Evolutionary conservation across 2,797 vertebrate species (phyloP).

Genomic region (Sebastes umbrosus): DNA sequence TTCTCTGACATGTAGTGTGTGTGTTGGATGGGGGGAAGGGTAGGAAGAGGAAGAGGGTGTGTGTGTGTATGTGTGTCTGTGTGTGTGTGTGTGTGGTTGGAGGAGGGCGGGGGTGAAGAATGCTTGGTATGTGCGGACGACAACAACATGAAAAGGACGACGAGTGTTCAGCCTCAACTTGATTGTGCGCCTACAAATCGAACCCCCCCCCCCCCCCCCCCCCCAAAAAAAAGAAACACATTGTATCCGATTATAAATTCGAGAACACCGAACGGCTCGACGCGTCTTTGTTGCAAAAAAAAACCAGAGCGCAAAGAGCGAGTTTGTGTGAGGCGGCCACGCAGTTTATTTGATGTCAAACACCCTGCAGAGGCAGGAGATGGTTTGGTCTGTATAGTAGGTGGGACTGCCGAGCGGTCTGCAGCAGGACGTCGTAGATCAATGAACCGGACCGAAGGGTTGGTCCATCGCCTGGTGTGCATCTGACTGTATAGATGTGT

Average conservation of each 20-base stretch:
- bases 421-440: conserved; percentile 86
- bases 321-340: not conserved
- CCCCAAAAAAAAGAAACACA: not conserved
- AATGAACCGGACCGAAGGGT: conserved; percentile 85
- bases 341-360: conserved; percentile 22
- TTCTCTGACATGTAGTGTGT: conserved; percentile 76
- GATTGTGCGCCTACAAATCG: not conserved
- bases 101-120: conserved; percentile 78
- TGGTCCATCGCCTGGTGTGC: conserved; percentile 70
- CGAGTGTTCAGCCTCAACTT: conserved; percentile 5
- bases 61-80: conserved; percentile 19
- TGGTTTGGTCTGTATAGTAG: conserved; percentile 84
- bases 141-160: conserved; percentile 61
- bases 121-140: conserved; percentile 82
- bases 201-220: not conserved
- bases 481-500: conserved; percentile 74
- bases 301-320: not conserved
- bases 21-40: conserved; percentile 76
- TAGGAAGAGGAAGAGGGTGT: conserved; percentile 72
- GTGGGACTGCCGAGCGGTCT: conserved; percentile 85
- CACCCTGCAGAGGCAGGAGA: conserved; percentile 57
- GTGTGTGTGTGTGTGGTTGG: conserved; percentile 59
- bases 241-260: not conserved
- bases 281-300: not conserved
- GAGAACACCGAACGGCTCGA: fast-evolving